Percentiles rank a stretch among this genome's conserved stretches.
Conservation (phyloP, 2,888 invertebrate species). For the Aphodius granarius region DNA sequence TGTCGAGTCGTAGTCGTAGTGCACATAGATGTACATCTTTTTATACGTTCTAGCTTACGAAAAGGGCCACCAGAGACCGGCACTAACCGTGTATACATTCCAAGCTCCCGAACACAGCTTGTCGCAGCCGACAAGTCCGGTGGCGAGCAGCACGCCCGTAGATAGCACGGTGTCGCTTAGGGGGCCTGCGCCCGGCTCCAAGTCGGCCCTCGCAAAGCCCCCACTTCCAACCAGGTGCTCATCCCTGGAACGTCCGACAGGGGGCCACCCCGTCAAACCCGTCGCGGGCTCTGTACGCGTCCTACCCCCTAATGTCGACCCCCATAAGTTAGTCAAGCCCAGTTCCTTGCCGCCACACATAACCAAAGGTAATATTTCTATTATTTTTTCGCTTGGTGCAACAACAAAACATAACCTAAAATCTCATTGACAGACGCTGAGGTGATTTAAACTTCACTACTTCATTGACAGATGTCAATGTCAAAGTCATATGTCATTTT, state of each 20-base stretch:
- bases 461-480: no score
- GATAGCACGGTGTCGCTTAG: conserved; percentile 50
- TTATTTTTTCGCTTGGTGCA: neutral
- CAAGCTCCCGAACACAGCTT: conserved; percentile 71
- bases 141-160: conserved; percentile 44
- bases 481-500: no score
- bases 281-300: conserved; percentile 52
- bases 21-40: conserved; percentile 11
- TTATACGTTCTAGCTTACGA: conserved; percentile 71
- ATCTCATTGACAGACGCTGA: no score
- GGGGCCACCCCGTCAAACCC: conserved; percentile 57
- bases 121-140: conserved; percentile 58
- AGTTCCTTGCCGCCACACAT: conserved; percentile 76
- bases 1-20: neutral
- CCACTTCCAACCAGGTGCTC: conserved; percentile 81
- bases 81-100: conserved; percentile 86
- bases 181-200: conserved; percentile 47
- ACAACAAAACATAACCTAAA: neutral
- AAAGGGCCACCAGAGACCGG: conserved; percentile 80
- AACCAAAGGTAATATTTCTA: conserved; percentile 63
- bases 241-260: conserved; percentile 77
- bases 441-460: no score
- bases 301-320: conserved; percentile 55
- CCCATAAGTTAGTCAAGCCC: conserved; percentile 61
- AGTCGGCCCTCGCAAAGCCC: conserved; percentile 55